Base-by-base conservation (phyloP, 2,888 invertebrate species). In the Brachyptera risi region DNA sequence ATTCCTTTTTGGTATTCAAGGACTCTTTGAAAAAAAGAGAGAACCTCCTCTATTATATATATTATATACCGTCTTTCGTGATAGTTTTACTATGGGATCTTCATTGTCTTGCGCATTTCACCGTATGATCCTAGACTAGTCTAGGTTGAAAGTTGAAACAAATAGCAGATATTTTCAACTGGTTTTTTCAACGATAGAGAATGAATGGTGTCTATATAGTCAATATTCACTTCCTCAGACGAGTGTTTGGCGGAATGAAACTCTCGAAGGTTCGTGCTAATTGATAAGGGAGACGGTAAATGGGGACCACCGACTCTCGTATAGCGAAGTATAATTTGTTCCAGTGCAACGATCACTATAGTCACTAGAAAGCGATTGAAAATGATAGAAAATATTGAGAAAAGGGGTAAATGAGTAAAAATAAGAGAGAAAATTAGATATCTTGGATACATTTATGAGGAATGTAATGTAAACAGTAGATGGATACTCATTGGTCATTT, bases 1-100 rank as follows among this genome's bases (percentile, higher is more conserved):
- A 47, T 47, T 47, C 47, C 47, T 47, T 47, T 47, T 47, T 47
- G 47, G 47, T 47, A 24, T 47, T 47, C 47, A 47, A 47, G 47
- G 47, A 47, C 47, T 47, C 23, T n/a, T 47, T 47, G n/a, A 47
- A 47, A 23, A 47, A 24, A n/a, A n/a, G n/a, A n/a, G n/a, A n/a
- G n/a, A n/a, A 47, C 11, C 23, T 47, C 47, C 24, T 24, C 47
- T 24, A 7, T 40, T 11, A 40, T n/a, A n/a, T n/a, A n/a, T n/a
- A n/a, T n/a, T n/a, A n/a, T n/a, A n/a, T 40, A n/a, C 40, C 40
- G 21, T 24, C 47, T 47, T 47, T 47, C 47, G 24, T n/a, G 24
- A 19, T 9, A 24, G 21, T 21, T 17, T 24, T 19, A n/a, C 47
- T n/a, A 47, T 47, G n/a, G n/a, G 24, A 47, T 23, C 47, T 21